Percentiles rank a stretch among this genome's conserved stretches.
Conservation (phyloP, 2,113 vertebrate species). For the Burhinus bistriatus region DNA sequence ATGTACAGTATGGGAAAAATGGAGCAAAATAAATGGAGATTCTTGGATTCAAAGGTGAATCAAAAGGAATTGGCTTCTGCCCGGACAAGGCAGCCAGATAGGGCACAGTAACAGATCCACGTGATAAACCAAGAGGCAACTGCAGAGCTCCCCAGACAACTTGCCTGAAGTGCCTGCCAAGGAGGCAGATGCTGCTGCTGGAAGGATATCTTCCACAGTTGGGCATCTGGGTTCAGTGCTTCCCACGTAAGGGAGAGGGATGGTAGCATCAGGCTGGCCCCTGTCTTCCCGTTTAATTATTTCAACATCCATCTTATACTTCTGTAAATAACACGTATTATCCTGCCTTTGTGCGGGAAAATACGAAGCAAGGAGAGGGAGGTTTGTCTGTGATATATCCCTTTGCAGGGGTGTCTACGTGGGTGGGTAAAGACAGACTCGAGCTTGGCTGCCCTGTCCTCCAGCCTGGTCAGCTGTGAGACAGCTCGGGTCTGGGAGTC, state of each 20-base stretch:
- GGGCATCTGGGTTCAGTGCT: conserved; percentile 79
- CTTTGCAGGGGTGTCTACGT: background rate
- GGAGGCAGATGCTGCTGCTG: conserved; percentile 82
- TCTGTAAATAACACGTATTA: conserved; percentile 16
- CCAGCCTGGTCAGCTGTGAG: conserved; percentile 50
- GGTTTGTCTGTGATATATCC: background rate
- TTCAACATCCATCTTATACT: background rate
- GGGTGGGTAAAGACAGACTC: background rate
- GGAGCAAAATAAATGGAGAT: conserved; percentile 6
- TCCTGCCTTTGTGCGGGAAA: background rate
- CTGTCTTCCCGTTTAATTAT: conserved; percentile 45
- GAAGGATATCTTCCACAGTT: conserved; percentile 73
- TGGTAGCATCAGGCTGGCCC: conserved; percentile 34
- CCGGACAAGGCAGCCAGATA: conserved; percentile 68
- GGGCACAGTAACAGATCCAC: conserved; percentile 70
- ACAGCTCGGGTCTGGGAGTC: conserved; percentile 43
- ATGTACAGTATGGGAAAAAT: background rate
- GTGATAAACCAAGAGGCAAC: conserved; percentile 76
- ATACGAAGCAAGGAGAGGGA: background rate
- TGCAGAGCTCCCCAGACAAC: conserved; percentile 75
- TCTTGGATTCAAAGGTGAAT: conserved; percentile 74
- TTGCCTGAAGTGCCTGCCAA: conserved; percentile 74
- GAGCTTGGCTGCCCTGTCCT: conserved; percentile 34
- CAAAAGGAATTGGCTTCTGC: conserved; percentile 69
- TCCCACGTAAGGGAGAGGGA: conserved; percentile 67